Conservation (phyloP, 2,888 invertebrate genomes). For the Tuta absoluta region DNA sequence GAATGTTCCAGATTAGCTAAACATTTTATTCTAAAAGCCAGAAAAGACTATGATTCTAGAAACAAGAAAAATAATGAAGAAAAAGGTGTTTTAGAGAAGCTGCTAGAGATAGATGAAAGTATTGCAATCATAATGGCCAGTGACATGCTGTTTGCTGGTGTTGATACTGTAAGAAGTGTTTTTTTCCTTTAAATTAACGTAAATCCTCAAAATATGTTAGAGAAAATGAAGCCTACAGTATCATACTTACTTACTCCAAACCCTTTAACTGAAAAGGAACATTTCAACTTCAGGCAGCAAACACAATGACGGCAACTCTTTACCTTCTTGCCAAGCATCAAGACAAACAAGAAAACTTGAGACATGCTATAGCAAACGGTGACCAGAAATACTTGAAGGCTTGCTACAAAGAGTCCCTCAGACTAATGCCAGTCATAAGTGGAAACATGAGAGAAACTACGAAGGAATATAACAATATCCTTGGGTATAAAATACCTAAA, state of each 20-base stretch:
- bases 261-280: neutral
- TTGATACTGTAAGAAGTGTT: conserved; percentile 71
- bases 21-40: conserved; percentile 34
- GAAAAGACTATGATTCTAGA: conserved; percentile 29
- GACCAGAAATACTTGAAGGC: conserved; percentile 81
- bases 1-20: conserved; percentile 26
- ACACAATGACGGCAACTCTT: conserved; percentile 71
- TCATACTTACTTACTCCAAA: too few relatives aligned
- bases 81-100: conserved; percentile 77
- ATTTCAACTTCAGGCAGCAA: conserved; percentile 53
- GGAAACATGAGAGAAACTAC: conserved; percentile 71
- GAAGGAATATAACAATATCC: conserved; percentile 71
- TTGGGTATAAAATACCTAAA: conserved; percentile 80
- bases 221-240: too few relatives aligned
- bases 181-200: too few relatives aligned
- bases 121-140: conserved; percentile 80
- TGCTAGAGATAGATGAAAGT: conserved; percentile 71
- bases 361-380: conserved; percentile 66
- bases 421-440: conserved; percentile 76
- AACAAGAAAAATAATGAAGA: conserved; percentile 41
- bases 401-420: conserved; percentile 83
- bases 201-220: too few relatives aligned
- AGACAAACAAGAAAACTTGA: conserved; percentile 80
- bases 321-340: conserved; percentile 80
- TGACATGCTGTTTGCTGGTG: conserved; percentile 82